Evolutionary conservation across 2,797 vertebrate species (phyloP).

Genomic region (Borostomias antarcticus): DNA sequence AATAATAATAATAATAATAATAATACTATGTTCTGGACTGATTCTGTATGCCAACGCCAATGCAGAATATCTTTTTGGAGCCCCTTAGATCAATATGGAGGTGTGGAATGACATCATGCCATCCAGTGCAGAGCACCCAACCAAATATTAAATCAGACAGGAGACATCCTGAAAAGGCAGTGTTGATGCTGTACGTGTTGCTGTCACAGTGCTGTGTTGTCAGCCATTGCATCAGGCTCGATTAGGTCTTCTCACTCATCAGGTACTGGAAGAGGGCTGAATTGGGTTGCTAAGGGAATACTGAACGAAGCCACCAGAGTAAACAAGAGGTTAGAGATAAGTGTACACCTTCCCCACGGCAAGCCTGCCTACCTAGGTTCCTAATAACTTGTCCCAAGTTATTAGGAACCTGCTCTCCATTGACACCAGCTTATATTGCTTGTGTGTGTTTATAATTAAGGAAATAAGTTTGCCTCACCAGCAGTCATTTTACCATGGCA

Average conservation of each 20-base stretch:
- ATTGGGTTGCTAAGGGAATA: slow-evolving; percentile 44
- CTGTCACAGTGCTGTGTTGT: neutral
- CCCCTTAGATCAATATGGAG: no score
- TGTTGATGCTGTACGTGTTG: neutral
- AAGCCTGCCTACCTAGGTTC: slow-evolving; percentile 14
- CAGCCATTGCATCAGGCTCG: neutral
- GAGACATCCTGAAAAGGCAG: neutral
- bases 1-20: no score
- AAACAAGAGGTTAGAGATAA: slow-evolving; percentile 52
- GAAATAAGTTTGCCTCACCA: neutral
- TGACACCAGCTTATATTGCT: slow-evolving; percentile 26
- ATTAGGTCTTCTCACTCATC: neutral
- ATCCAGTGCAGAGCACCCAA: no score
- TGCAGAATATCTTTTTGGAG: no score
- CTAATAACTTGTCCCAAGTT: slow-evolving; percentile 44
- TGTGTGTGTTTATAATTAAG: slow-evolving; percentile 29
- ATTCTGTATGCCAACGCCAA: no score
- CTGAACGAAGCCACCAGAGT: slow-evolving; percentile 31
- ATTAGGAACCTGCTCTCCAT: slow-evolving; percentile 30
- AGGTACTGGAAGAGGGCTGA: slow-evolving; percentile 8
- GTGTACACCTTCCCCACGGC: slow-evolving; percentile 23
- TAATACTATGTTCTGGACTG: no score
- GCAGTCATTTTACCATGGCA: neutral
- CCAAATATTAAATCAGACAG: neutral
- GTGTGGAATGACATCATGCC: no score